phyloP scores from a whole-genome alignment of 2,113 vertebrate genomes.

The Mesembrinibis cayennensis region DNA sequence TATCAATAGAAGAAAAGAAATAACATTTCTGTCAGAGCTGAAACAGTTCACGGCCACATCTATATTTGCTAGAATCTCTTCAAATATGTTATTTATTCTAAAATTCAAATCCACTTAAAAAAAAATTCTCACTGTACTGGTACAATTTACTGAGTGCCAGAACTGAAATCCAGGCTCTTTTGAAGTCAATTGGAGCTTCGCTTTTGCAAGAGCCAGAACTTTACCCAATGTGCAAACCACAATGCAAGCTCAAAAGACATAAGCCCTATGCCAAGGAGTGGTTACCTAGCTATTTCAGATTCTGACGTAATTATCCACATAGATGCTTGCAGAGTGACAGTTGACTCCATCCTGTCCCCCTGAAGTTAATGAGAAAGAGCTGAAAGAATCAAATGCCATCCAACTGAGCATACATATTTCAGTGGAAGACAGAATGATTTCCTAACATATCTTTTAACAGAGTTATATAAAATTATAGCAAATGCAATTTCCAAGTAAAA shows the following conservation, averaged over 20 bases:
- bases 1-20: constrained; percentile 65
- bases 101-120: not conserved
- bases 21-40: constrained; percentile 39
- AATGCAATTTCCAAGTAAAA: not conserved
- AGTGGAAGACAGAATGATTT: not conserved
- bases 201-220: not conserved
- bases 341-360: not conserved
- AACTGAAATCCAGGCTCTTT: not conserved
- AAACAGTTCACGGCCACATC: not conserved
- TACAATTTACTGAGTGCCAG: not conserved
- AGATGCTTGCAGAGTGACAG: not conserved
- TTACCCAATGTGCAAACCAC: not conserved
- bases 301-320: not conserved
- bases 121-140: not conserved
- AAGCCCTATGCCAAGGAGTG: not conserved
- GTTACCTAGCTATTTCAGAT: not conserved
- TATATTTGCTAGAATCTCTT: not conserved
- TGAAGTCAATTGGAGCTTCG: not conserved
- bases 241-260: not conserved
- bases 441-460: not conserved
- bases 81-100: not conserved
- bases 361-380: not conserved
- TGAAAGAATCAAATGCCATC: not conserved
- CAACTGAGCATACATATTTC: not conserved
- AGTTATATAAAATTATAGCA: not conserved